Conservation (phyloP, 2,113 vertebrate species). For the Struthidea cinerea region DNA sequence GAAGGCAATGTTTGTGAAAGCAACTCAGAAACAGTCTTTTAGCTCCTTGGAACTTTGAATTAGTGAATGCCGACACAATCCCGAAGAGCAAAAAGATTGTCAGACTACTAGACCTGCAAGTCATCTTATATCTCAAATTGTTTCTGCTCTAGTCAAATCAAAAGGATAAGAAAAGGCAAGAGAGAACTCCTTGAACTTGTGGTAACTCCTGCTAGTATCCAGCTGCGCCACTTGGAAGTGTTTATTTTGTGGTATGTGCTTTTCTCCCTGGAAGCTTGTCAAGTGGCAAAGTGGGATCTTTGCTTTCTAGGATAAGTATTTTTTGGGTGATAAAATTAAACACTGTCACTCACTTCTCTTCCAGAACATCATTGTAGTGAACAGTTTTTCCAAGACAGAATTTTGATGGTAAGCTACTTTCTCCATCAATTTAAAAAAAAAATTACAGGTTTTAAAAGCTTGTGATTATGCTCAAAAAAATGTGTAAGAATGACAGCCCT, state of each 20-base stretch:
- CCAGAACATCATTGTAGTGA: not conserved
- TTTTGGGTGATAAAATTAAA: not conserved
- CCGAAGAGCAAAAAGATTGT: not conserved
- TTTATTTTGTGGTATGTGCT: not conserved
- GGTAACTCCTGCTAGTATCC: not conserved
- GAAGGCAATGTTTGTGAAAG: not conserved
- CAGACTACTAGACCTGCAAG: not conserved
- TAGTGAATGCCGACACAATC: not conserved
- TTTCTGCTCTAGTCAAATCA: not conserved
- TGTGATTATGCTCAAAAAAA: not conserved
- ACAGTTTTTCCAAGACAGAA: not conserved
- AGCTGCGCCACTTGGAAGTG: not conserved
- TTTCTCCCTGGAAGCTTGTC: not conserved
- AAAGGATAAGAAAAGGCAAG: not conserved
- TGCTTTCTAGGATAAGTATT: not conserved
- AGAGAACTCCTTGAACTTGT: not conserved
- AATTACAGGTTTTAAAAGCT: not conserved
- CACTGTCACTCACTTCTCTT: not conserved
- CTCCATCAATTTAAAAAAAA: not conserved
- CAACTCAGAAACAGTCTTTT: not conserved
- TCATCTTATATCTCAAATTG: not conserved
- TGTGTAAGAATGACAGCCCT: not conserved
- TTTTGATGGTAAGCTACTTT: not conserved
- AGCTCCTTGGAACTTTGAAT: not conserved
- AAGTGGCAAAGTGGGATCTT: not conserved